Percentiles rank a stretch among this genome's conserved stretches.
These are phyloP conservation scores for Scylla paramamosain DNA, from an alignment of 1,140 invertebrate species.

Conservation along the genomic window DNA sequence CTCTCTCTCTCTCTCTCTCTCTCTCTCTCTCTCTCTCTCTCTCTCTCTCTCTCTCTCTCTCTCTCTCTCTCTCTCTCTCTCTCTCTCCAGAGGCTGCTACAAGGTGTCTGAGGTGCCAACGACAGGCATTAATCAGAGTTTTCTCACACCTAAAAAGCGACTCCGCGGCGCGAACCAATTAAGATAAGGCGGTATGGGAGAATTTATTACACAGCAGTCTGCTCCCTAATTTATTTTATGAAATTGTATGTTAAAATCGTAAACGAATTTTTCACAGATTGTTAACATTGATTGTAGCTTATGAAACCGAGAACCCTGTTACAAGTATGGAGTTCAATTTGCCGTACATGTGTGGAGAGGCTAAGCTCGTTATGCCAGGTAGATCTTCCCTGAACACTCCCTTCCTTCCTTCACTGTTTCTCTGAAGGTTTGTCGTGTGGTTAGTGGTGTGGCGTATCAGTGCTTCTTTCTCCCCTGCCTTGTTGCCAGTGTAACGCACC, in stretches of 20 bases:
- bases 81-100: neutral
- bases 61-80: constrained; percentile 19
- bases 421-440: too few relatives aligned
- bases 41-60: constrained; percentile 20
- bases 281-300: too few relatives aligned
- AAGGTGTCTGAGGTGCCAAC: neutral
- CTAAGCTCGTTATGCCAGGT: too few relatives aligned
- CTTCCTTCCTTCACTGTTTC: too few relatives aligned
- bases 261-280: too few relatives aligned
- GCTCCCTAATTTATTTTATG: neutral
- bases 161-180: neutral
- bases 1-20: constrained; percentile 4
- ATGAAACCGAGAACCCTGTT: too few relatives aligned
- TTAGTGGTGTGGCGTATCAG: too few relatives aligned
- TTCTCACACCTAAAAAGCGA: constrained; percentile 2
- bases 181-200: neutral
- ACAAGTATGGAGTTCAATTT: too few relatives aligned
- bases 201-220: neutral
- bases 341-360: too few relatives aligned
- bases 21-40: constrained; percentile 7
- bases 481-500: too few relatives aligned
- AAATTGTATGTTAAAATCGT: neutral
- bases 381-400: too few relatives aligned
- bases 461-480: too few relatives aligned
- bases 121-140: constrained; percentile 5